These are phyloP conservation scores for Dryas iulia DNA, from an alignment of 1,140 invertebrate genomes.

Conservation along the genomic window DNA sequence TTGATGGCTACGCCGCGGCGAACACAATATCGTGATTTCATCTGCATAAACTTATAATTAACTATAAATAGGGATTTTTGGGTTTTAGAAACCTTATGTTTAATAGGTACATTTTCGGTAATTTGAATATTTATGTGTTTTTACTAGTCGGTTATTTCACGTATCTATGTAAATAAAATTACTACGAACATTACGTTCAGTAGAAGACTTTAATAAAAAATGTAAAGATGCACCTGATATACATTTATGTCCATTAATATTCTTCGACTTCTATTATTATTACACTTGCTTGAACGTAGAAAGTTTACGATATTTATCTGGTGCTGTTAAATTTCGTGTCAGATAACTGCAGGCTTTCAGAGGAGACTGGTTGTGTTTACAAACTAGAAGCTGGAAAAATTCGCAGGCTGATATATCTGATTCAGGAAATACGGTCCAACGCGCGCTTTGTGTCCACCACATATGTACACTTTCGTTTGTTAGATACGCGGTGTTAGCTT, in stretches of 20 bases:
- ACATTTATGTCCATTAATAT: constrained; percentile 49
- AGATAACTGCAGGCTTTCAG: not conserved
- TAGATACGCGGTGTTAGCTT: constrained; percentile 24
- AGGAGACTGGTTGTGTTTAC: constrained; percentile 1
- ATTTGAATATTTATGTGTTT: not conserved
- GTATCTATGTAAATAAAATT: not conserved
- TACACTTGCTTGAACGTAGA: constrained; percentile 28
- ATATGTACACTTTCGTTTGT: constrained; percentile 59
- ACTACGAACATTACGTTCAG: too few relatives aligned
- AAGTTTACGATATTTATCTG: constrained; percentile 23
- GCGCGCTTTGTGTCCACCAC: constrained; percentile 60
- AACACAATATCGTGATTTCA: constrained; percentile 64
- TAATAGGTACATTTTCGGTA: not conserved
- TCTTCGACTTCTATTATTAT: constrained; percentile 18
- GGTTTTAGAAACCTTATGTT: not conserved
- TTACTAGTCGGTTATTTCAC: not conserved
- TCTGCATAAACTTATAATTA: constrained; percentile 35
- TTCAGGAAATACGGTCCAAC: constrained; percentile 64
- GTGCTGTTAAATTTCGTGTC: constrained; percentile 4
- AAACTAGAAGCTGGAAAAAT: constrained; percentile 18
- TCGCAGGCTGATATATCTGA: constrained; percentile 30
- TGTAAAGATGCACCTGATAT: constrained; percentile 51
- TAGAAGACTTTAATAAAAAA: not conserved
- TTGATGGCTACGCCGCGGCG: constrained; percentile 51
- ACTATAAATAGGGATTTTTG: not conserved